Base-by-base conservation (phyloP, 2,888 invertebrate species). In the Oscheius sp. region DNA sequence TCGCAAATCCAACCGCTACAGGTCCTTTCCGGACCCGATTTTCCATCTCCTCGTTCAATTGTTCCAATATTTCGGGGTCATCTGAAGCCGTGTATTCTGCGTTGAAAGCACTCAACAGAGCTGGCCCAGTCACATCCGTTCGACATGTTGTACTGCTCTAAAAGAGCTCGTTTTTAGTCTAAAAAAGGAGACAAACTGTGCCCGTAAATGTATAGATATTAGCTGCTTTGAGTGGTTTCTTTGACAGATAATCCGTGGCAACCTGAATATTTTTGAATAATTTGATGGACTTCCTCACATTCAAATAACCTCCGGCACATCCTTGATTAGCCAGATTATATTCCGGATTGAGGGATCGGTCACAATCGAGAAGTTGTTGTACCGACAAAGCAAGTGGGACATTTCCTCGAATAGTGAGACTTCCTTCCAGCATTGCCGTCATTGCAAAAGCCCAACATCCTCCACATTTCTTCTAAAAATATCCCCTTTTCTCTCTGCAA, bases 381-480 rank as follows among this genome's bases (percentile, higher is more conserved):
- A 78, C 72, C 9, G 69, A 74, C 2, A 70, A 43, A 16, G 55
- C 18, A 12, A n/a, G 25, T 25, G 53, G 16, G 13, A 16, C 21
- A n/a, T 13, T 13, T 58, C 25, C 69, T 18, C 52, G 35, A 21
- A 78, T 71, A 1, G 73, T 43, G n/a, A 80, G 71, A 35, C 69
- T 75, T n/a, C 75, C 76, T 52, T 80, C 80, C 9, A 80, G 29
- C 74, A 78, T 75, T 9, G 75, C 76, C 12, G 73, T 66, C 77
- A 81, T 77, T 0, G 95, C 93, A 41, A 96, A 92, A 0, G 95
- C 96, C 96, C 96, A 97, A 3, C 96, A 96, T 0, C 95, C 92
- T 0, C 94, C 95, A 88, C 96, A 93, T 90, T 92, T 91, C 23
- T 91, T 92, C 72, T 72, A 23, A 23, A 66, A 29, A 16, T 21